Base-by-base conservation (phyloP, 2,113 vertebrate genomes). In the Amazona guildingii region DNA sequence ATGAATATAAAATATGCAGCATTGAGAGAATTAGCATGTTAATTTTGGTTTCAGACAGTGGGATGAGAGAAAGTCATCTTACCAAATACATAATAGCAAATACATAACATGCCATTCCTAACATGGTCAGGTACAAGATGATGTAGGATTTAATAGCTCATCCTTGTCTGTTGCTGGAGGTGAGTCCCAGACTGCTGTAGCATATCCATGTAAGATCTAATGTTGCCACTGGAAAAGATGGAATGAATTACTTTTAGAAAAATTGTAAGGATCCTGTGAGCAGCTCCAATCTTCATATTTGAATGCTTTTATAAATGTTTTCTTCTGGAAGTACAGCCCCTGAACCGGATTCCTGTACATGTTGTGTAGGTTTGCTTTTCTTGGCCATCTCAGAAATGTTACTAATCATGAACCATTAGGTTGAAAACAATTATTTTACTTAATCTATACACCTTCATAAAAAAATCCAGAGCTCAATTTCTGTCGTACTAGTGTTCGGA, bases 191-290 rank as follows among this genome's bases (percentile, higher is more conserved):
- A 67, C 14, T 92, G 52, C 39, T 87, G 57, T 39, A 95, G 82
- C 86, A 83, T 74, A 57, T 97, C 88, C 85, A 29, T 39, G 10
- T 96, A 87, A 88, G 85, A 86, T 39, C 64, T 86, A 66, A 83
- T 76, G 19, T 79, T 66, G 39, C 90, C 35, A 19, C 94, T 94
- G 90, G 66, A 95, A 96, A 89, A 93, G 41, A 94, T 54, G 14
- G 49, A 96, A 95, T 70, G 92, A 74, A 86, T 76, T n/a, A 1
- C 14, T 81, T 96, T 92, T 86, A 94, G 77, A 39, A 72, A 77
- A 49, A 28, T 7, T 17, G 46, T 84, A 57, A 79, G 83, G 15
- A 55, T 43, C 10, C 12, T 67, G 19, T 55, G 2, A 3, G 51
- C 23, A 88, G 9, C 24, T 86, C 9, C 11, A n/a, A 8, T 77